Evolutionary conservation across 1,140 invertebrate species (phyloP), one percentile per base, ranked within the genome.

Genomic region (Pseudomyrmex sp.): DNA sequence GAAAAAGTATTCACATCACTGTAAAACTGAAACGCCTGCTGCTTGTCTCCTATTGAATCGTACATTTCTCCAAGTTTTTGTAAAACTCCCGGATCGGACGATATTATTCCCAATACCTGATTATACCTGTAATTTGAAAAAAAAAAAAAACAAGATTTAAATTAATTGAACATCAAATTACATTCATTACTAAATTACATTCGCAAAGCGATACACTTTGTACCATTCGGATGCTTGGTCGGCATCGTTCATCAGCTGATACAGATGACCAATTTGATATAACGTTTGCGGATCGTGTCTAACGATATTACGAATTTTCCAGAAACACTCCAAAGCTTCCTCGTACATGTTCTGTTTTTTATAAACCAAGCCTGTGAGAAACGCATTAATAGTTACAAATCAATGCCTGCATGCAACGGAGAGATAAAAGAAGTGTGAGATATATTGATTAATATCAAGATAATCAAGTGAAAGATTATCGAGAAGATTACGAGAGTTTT

Each of bases 11-110:
- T 95, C 94, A 98, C 97, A 93, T 99, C 98, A 93, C 96, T 97
- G 89, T 98, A 97, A 94, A 98, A 98, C 90, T 98, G 97, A 94
- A 98, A 98, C 1, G 98, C 98, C 93, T 98, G 97, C 90, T 98
- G 97, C 88, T 98, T 97, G 92, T 99, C 98, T 48, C 97, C 97
- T 86, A 97, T 96, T 84, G 95, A 95, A 89, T 99, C 98, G 91
- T 97, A 98, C 88, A 99, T 95, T 90, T 98, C 96, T 3, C 97
- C 98, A 50, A 99, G 95, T 91, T 97, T 97, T 89, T 97, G 96
- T 12, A 98, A 95, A 62, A 98, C 95, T 20, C 96, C 96, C 2
- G 98, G 96, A 94, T 99, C 98, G 35, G 97, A 97, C 9, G 98
- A 97, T 9, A 97, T 96, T 52, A 98, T 95, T 48, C 97, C 97